Evolutionary conservation across 2,113 vertebrate species (phyloP), one percentile per base, ranked within the genome.

Genomic region (Mystacornis crossleyi): DNA sequence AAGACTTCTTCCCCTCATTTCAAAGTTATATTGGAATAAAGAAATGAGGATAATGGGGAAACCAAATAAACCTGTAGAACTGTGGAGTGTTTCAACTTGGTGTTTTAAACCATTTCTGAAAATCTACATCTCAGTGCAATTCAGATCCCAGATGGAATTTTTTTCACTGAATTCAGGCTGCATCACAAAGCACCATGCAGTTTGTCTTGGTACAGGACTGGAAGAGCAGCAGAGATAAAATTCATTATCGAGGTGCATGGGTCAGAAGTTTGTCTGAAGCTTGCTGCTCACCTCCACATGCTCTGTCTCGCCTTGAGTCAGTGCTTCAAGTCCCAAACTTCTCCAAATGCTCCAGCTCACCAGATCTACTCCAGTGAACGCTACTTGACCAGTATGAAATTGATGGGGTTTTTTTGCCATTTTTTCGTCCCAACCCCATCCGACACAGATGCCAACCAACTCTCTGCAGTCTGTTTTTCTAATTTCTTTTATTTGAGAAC

Each of bases 1-100:
- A 96, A 97, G 97, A 98, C 94, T 96, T 95, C 86, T 95, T 96
- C 83, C 73, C 65, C 92, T 95, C 87, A 64, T 96, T 97, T 96
- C 92, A 87, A 87, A 95, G 34, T 94, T 53, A 55, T 66, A 33
- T 89, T 92, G 94, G 88, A 96, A 95, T 93, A 83, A 95, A 89
- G 85, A 92, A 92, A 81, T 86, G 91, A 95, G 90, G 85, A 92
- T 96, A 84, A 85, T 78, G 92, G 81, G 77, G 78, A 93, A 97
- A 86, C 85, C 58, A 81, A 96, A 91, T 93, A 89, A 95, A 94
- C 73, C 60, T 58, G 31, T 79, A 93, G 86, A 81, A 96, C 79
- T 81, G 75, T 83, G 85, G 92, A 95, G 80, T 95, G 88, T 86
- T 55, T 74, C 72, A 80, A 34, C 92, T 86, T 19, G 1, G 62